Conservation (phyloP, 1,140 invertebrate genomes). For the Diachasma alloeum region DNA sequence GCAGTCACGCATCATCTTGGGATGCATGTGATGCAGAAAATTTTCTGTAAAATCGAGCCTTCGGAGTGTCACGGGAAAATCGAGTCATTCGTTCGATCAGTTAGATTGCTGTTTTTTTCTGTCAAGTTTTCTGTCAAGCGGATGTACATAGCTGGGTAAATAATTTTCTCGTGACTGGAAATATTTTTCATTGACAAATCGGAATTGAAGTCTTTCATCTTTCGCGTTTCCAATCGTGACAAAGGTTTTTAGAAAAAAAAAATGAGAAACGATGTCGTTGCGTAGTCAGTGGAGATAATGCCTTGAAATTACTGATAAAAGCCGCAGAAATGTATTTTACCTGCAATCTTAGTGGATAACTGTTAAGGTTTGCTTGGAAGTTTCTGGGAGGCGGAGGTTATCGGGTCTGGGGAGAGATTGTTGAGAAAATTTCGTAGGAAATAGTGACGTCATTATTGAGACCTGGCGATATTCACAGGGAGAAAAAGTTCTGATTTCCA, state of each 20-base stretch:
- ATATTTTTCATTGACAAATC: neutral
- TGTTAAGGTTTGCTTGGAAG: neutral
- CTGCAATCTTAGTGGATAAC: neutral
- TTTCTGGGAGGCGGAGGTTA: neutral
- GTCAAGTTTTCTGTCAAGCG: neutral
- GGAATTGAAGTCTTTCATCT: neutral
- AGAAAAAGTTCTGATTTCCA: too few relatives aligned
- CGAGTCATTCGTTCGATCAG: neutral
- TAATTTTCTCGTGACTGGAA: neutral
- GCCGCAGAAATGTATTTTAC: neutral
- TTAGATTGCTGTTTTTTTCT: neutral
- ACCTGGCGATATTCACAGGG: too few relatives aligned
- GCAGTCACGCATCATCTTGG: neutral
- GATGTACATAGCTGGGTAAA: neutral
- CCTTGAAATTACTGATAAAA: slow-evolving; percentile 9
- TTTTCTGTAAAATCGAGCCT: neutral
- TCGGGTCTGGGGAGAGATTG: too few relatives aligned
- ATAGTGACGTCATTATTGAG: too few relatives aligned
- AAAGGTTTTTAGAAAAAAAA: neutral
- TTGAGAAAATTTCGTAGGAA: too few relatives aligned
- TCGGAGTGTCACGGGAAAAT: neutral
- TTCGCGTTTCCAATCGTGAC: neutral
- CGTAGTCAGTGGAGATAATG: slow-evolving; percentile 10
- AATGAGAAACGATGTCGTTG: neutral
- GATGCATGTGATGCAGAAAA: neutral